Conservation (phyloP, 2,888 invertebrate species). For the Serripes groenlandicus region DNA sequence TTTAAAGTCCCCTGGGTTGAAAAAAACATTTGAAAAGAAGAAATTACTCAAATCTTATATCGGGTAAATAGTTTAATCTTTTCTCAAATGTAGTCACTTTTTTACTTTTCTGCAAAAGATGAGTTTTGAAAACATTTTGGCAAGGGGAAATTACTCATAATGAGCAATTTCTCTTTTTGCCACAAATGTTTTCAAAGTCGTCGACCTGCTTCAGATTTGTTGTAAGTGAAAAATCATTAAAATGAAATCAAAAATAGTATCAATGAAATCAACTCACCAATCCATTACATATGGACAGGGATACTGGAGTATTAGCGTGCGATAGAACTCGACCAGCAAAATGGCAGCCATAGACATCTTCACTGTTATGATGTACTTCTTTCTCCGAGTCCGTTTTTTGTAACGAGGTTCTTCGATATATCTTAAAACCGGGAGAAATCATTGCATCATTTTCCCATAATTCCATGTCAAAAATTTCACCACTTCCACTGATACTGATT, state of each 20-base stretch:
- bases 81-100: neutral
- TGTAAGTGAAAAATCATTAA: no score
- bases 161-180: neutral
- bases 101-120: neutral
- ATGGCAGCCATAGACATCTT: conserved; percentile 66
- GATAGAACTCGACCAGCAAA: conserved; percentile 70
- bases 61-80: neutral
- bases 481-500: conserved; percentile 74
- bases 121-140: neutral
- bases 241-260: no score
- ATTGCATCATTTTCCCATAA: conserved; percentile 74
- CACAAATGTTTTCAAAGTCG: neutral
- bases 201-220: no score
- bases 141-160: neutral
- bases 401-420: conserved; percentile 72
- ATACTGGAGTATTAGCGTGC: conserved; percentile 65
- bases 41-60: neutral
- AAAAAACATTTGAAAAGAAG: no score
- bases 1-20: no score
- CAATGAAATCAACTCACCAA: conserved; percentile 62
- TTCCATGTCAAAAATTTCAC: conserved; percentile 74
- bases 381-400: conserved; percentile 37
- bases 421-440: conserved; percentile 78
- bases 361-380: conserved; percentile 19
- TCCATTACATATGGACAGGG: conserved; percentile 77